Percentiles rank a stretch among this genome's conserved stretches.
Evolutionary conservation across 2,888 invertebrate species (phyloP).

Genomic region (Leuctra nigra): DNA sequence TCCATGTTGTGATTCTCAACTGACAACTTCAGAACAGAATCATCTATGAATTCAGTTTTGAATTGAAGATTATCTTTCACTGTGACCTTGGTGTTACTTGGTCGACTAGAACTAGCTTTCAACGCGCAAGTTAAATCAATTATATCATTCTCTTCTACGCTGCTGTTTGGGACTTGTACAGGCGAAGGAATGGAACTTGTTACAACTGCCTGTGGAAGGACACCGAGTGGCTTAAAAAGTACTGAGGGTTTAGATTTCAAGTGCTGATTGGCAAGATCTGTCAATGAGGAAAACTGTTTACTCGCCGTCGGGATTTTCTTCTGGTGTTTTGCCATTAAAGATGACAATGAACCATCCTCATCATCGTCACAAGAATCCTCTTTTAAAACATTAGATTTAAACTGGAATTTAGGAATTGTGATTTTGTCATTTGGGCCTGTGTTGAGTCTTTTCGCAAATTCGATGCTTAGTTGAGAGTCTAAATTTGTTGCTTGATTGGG

Average conservation of each 20-base stretch:
- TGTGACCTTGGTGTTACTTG: background rate
- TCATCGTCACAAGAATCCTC: constrained; percentile 15
- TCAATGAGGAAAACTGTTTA: constrained; percentile 28
- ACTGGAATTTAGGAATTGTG: background rate
- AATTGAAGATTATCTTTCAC: background rate
- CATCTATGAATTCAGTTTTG: background rate
- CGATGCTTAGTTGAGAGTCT: background rate
- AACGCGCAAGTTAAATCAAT: constrained; percentile 25
- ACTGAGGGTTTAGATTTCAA: constrained; percentile 16
- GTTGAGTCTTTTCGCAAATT: background rate
- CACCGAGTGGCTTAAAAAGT: too few relatives aligned
- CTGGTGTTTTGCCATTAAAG: constrained; percentile 19
- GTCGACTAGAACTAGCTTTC: background rate
- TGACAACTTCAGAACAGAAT: background rate
- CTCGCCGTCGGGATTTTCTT: constrained; percentile 10
- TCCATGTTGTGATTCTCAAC: background rate
- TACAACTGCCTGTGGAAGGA: background rate
- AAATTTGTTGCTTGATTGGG: background rate
- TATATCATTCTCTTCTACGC: background rate
- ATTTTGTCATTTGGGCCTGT: background rate
- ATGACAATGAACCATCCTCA: constrained; percentile 12
- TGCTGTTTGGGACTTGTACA: background rate
- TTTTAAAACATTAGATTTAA: background rate
- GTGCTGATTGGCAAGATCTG: constrained; percentile 31
- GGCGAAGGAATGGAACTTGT: background rate